These are phyloP conservation scores for Perccottus glenii DNA, from an alignment of 2,113 vertebrate genomes.

Conservation along the genomic window DNA sequence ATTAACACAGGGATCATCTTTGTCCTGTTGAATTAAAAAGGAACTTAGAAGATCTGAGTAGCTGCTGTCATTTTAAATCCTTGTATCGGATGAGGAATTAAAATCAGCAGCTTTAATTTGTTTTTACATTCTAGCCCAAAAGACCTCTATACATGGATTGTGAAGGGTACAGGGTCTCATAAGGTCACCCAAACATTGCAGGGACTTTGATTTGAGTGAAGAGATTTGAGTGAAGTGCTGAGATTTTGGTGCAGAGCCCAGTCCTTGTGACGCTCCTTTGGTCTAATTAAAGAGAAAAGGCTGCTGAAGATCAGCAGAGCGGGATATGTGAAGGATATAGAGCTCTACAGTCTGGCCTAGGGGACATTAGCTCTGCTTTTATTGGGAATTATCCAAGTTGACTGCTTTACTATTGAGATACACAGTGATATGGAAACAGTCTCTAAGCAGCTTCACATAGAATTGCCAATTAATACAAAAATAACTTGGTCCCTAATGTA, in stretches of 20 bases:
- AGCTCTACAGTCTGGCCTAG: constrained; percentile 1
- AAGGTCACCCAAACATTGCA: neutral
- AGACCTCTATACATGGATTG: neutral
- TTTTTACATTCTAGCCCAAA: neutral
- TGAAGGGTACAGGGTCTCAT: neutral
- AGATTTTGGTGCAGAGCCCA: neutral
- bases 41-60: constrained; percentile 40
- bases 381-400: constrained; percentile 6
- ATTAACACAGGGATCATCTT: constrained; percentile 67
- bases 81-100: constrained; percentile 34
- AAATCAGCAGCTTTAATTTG: constrained; percentile 17
- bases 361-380: constrained; percentile 4
- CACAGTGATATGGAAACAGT: neutral
- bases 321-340: constrained; percentile 22
- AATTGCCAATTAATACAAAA: constrained; percentile 12
- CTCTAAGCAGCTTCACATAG: constrained; percentile 2
- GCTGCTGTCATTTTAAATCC: constrained; percentile 38
- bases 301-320: constrained; percentile 6
- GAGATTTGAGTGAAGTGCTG: neutral
- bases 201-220: constrained; percentile 6
- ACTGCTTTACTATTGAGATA: constrained; percentile 7
- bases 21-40: constrained; percentile 58
- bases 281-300: constrained; percentile 32
- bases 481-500: constrained; percentile 5
- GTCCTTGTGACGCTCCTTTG: constrained; percentile 14